Base-by-base conservation (phyloP, 2,797 vertebrate genomes). In the Chloroceryle inda region DNA sequence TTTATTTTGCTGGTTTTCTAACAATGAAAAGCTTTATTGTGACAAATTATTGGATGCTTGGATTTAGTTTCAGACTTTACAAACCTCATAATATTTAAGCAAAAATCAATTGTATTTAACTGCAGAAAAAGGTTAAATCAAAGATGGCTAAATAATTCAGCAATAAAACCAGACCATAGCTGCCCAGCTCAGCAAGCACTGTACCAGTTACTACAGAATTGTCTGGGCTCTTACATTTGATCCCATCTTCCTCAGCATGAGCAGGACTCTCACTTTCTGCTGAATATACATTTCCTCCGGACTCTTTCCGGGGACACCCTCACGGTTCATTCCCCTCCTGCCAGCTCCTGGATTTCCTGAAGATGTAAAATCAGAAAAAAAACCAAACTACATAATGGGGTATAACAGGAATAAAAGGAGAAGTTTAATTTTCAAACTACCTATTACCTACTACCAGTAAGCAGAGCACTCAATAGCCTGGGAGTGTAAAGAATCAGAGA, bases 161-260 rank as follows among this genome's bases (percentile, higher is more conserved):
- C 1, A 1, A 55, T 50, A 61, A 77, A 74, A 61, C 6, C 59
- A 53, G 40, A 45, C 21, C 53, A 35, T 5, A 13, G 52, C 52
- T 53, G 63, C 37, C 55, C 56, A n/a, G 3, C 68, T 72, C 78
- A 40, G 38, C 13, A 37, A 88, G 44, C 31, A 18, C 61, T 1
- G 27, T 5, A 42, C 58, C 84, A 75, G 20, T 15, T 26, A 58
- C 29, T 2, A 52, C 24, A 27, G 26, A 50, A 66, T 1, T 13
- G 33, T 11, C 44, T 50, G 26, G 44, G n/a, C 35, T 19, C 1
- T 98, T 98, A 99, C 99, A 72, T 99, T 99, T 94, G 99, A 99
- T 96, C 99, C 99, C 99, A 99, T 99, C 98, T 99, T 99, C 98
- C 99, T 99, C 83, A 99, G 99, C 99, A 99, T 99, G 97, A 99